Percentiles rank a stretch among this genome's conserved stretches.
Evolutionary conservation across 2,113 vertebrate genomes (phyloP).

Genomic region (Corythornis madagascariensis): DNA sequence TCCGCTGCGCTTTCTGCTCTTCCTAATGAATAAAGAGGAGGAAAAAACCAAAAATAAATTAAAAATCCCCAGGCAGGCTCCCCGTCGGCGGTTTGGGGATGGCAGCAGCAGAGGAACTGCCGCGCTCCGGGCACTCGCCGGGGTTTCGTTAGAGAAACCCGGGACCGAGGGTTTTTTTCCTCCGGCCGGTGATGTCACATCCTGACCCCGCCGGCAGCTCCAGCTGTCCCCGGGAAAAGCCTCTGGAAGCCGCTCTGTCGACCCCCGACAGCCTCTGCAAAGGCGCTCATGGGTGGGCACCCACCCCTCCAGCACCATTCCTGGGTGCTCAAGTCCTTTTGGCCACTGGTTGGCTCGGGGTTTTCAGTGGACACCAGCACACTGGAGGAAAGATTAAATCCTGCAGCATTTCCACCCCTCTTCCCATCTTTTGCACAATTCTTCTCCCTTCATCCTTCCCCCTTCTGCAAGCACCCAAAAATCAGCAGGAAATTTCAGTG

Average conservation of each 20-base stretch:
- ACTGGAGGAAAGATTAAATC: background rate
- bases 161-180: conserved; percentile 62
- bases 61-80: background rate
- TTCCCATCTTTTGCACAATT: background rate
- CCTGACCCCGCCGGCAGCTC: conserved; percentile 82
- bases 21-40: background rate
- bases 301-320: background rate
- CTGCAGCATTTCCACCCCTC: background rate
- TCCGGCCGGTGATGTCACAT: conserved; percentile 89
- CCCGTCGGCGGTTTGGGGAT: background rate
- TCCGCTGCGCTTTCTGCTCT: background rate
- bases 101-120: background rate
- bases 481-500: background rate
- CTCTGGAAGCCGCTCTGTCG: background rate
- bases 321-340: background rate
- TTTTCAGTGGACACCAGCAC: background rate
- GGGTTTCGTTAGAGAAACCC: conserved; percentile 19
- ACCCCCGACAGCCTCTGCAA: background rate
- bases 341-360: background rate
- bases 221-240: conserved; percentile 57
- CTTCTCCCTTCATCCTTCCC: background rate
- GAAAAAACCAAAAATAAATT: background rate
- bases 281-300: background rate
- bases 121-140: background rate
- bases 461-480: background rate